These are phyloP conservation scores for Myotis vivesi DNA, from an alignment of 2,797 vertebrate species.

Conservation along the genomic window DNA sequence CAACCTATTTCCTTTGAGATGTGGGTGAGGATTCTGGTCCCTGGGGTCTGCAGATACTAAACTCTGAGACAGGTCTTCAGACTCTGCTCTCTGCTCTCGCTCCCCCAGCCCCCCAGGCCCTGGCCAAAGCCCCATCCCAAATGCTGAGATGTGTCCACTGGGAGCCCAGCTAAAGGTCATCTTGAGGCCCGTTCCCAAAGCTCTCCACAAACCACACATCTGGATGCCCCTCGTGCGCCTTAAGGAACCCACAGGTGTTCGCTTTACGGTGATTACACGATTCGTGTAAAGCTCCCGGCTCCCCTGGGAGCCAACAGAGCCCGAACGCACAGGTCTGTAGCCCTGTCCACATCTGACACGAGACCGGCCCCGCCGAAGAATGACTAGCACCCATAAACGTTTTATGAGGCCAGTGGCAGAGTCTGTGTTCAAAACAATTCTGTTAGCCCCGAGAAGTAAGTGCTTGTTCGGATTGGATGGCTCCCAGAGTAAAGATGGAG, in stretches of 20 bases:
- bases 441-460: background rate
- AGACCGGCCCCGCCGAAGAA: rapidly evolving
- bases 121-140: background rate
- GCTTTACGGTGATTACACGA: background rate
- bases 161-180: background rate
- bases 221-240: background rate
- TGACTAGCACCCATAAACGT: background rate
- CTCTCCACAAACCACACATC: rapidly evolving
- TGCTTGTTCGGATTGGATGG: rapidly evolving
- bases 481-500: background rate
- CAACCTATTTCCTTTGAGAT: background rate
- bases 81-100: background rate
- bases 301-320: background rate
- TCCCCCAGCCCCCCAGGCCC: background rate
- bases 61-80: background rate
- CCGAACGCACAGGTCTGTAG: rapidly evolving
- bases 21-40: background rate
- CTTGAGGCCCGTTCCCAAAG: background rate
- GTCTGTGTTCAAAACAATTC: background rate
- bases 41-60: background rate
- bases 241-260: background rate
- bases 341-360: background rate
- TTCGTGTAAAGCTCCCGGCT: background rate
- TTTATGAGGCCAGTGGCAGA: background rate
- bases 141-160: rapidly evolving